Conservation (phyloP, 1,140 invertebrate species). For the Eciton burchellii region DNA sequence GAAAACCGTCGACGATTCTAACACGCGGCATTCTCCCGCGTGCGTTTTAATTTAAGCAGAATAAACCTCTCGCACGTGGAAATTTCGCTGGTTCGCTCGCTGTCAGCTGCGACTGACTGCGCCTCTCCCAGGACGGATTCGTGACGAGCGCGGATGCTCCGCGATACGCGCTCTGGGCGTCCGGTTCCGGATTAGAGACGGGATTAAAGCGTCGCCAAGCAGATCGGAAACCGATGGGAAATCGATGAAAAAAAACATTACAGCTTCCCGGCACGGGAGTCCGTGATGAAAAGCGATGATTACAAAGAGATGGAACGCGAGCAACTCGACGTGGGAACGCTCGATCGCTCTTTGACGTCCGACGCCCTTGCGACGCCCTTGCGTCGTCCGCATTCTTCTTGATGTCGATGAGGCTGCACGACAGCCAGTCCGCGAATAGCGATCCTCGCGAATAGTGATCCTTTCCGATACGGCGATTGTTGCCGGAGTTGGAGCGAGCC, state of each 20-base stretch:
- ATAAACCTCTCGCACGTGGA: constrained; percentile 67
- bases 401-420: too few species aligned
- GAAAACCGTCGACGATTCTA: constrained; percentile 51
- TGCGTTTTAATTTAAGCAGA: constrained; percentile 56
- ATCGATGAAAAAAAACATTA: background rate
- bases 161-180: constrained; percentile 8
- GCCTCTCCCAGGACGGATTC: constrained; percentile 58
- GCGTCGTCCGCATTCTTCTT: constrained; percentile 11
- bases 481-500: background rate
- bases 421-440: background rate
- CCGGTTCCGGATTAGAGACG: constrained; percentile 21
- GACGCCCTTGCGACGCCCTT: background rate
- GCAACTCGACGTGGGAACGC: background rate
- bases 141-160: constrained; percentile 41
- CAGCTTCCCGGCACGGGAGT: background rate
- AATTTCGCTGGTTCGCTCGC: constrained; percentile 56
- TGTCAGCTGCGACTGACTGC: constrained; percentile 71
- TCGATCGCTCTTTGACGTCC: constrained; percentile 8
- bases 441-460: background rate
- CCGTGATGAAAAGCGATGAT: background rate
- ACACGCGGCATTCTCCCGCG: background rate
- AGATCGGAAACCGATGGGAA: constrained; percentile 9
- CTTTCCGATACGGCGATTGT: background rate
- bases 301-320: background rate
- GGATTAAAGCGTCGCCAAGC: constrained; percentile 39